Evolutionary conservation across 2,888 invertebrate genomes (phyloP).

Genomic region (Netelia melanura): DNA sequence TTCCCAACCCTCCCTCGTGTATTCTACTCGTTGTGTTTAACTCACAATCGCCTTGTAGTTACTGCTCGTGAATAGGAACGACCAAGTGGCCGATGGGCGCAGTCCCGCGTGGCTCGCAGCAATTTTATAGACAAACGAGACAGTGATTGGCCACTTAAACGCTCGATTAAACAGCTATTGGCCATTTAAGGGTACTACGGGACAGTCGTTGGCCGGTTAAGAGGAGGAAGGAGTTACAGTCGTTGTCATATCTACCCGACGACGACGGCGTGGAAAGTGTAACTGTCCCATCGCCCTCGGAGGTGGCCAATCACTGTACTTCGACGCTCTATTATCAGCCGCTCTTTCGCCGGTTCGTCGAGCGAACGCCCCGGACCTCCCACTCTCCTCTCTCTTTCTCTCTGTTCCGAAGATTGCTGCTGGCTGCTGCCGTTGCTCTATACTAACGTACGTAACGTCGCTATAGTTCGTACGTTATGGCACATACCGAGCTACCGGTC

Average conservation of each 20-base stretch:
- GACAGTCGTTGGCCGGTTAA: background rate
- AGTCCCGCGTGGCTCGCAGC: background rate
- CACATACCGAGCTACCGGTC: constrained; percentile 64
- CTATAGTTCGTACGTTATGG: constrained; percentile 30
- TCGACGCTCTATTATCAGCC: background rate
- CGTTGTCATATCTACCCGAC: background rate
- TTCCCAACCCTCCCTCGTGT: constrained; percentile 18
- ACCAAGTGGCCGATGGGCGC: constrained; percentile 12
- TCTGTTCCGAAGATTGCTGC: constrained; percentile 28
- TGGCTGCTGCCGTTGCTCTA: constrained; percentile 10
- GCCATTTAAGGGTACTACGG: background rate
- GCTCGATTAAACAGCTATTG: background rate
- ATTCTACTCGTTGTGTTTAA: constrained; percentile 24
- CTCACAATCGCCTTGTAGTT: constrained; percentile 11
- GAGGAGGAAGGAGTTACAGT: background rate
- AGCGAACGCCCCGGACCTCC: constrained; percentile 56
- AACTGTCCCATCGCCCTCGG: background rate
- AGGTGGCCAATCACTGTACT: constrained; percentile 26
- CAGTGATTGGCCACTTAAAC: constrained; percentile 6
- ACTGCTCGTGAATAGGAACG: background rate
- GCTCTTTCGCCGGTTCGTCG: constrained; percentile 48
- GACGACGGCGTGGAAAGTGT: too few species aligned
- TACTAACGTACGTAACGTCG: constrained; percentile 37
- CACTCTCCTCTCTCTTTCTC: constrained; percentile 45
- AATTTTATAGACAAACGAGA: background rate